These are phyloP conservation scores for Plagodis dolabraria DNA, from an alignment of 2,888 invertebrate species.

Conservation along the genomic window DNA sequence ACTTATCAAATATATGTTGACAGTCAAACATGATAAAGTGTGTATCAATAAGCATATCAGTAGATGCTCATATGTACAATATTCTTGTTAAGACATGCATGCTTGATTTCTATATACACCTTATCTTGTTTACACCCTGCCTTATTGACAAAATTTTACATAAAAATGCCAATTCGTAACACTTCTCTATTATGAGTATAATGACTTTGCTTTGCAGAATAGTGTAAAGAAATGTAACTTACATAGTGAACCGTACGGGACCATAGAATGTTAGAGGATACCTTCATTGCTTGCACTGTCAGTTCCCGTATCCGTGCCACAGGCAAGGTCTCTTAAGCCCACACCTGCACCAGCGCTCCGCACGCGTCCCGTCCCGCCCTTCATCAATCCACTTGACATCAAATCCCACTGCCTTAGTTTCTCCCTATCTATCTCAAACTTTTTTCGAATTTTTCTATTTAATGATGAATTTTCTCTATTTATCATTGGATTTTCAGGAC, in stretches of 20 bases:
- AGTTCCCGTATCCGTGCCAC: slow-evolving; percentile 74
- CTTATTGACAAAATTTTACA: slow-evolving; percentile 5
- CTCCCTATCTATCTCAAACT: slow-evolving; percentile 91
- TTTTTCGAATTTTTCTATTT: slow-evolving; percentile 61
- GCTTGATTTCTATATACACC: slow-evolving; percentile 65
- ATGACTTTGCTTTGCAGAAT: slow-evolving; percentile 78
- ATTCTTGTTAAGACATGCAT: slow-evolving; percentile 62
- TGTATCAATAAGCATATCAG: slow-evolving; percentile 50
- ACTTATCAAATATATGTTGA: background rate
- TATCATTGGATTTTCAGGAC: slow-evolving; percentile 47
- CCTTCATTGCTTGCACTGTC: slow-evolving; percentile 80
- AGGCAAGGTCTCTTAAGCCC: slow-evolving; percentile 65
- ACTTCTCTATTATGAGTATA: slow-evolving; percentile 38
- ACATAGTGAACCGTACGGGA: slow-evolving; percentile 77
- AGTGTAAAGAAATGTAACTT: slow-evolving; percentile 73
- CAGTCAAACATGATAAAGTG: slow-evolving; percentile 73
- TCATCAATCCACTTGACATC: slow-evolving; percentile 92
- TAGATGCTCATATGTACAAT: slow-evolving; percentile 49
- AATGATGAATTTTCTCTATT: slow-evolving; percentile 34
- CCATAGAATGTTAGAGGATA: slow-evolving; percentile 80
- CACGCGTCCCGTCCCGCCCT: slow-evolving; percentile 69
- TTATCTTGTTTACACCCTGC: slow-evolving; percentile 64
- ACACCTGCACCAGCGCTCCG: slow-evolving; percentile 66
- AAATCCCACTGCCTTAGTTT: slow-evolving; percentile 95
- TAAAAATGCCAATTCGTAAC: slow-evolving; percentile 66